Conservation (phyloP, 2,797 vertebrate species). For the Megalops cyprinoides region DNA sequence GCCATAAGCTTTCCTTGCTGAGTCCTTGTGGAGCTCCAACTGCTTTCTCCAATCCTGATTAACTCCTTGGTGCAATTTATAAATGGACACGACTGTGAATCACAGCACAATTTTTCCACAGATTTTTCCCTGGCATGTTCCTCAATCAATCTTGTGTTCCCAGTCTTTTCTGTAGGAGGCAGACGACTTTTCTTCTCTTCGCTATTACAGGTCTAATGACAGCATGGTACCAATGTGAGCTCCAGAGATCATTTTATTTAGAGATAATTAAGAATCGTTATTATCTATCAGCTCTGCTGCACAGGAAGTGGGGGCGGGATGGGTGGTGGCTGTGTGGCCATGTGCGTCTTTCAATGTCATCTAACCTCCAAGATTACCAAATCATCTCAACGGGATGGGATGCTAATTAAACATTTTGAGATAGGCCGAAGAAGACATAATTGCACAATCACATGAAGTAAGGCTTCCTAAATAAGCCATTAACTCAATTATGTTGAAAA, state of each 20-base stretch:
- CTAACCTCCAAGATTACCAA: slow-evolving; percentile 12
- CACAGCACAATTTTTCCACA: slow-evolving; percentile 38
- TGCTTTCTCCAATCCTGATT: slow-evolving; percentile 45
- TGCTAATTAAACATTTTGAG: slow-evolving; percentile 17
- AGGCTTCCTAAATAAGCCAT: slow-evolving; percentile 18
- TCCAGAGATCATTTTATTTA: slow-evolving; percentile 68
- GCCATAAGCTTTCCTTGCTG: slow-evolving; percentile 28
- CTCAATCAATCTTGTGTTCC: background rate
- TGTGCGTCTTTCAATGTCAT: background rate
- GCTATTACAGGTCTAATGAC: slow-evolving; percentile 65
- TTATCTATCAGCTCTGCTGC: slow-evolving; percentile 66
- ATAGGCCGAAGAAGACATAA: background rate
- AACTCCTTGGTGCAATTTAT: slow-evolving; percentile 49
- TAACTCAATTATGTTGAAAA: slow-evolving; percentile 17
- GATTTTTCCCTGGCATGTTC: background rate
- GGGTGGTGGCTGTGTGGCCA: background rate
- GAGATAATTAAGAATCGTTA: slow-evolving; percentile 76
- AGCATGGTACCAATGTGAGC: slow-evolving; percentile 52
- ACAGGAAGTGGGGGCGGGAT: slow-evolving; percentile 48
- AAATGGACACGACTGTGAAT: slow-evolving; percentile 40
- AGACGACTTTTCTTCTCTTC: background rate
- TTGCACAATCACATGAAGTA: background rate
- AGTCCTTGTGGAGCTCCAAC: slow-evolving; percentile 45
- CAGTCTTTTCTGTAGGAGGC: background rate
- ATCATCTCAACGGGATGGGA: slow-evolving; percentile 7